Percentiles rank a stretch among this genome's conserved stretches.
Evolutionary conservation across 1,140 invertebrate genomes (phyloP).

Genomic region (Oncopodura yosiiana): DNA sequence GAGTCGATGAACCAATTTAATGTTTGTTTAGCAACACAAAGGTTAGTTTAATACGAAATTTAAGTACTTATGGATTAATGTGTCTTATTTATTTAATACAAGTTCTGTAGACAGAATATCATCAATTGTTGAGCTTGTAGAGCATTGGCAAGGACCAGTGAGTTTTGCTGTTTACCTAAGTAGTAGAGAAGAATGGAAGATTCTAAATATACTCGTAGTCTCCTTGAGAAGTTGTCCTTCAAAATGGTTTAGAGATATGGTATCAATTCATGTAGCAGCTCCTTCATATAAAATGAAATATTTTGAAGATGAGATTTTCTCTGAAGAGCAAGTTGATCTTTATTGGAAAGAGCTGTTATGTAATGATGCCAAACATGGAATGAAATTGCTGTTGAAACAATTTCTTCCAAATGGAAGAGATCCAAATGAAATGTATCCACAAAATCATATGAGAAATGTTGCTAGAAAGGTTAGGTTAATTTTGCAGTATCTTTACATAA

Average conservation of each 20-base stretch:
- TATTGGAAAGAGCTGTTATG: too few relatives aligned
- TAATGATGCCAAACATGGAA: too few relatives aligned
- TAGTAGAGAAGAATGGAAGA: neutral
- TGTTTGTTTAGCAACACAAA: constrained; percentile 1
- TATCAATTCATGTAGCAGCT: neutral
- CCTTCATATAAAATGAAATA: too few relatives aligned
- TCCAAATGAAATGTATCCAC: too few relatives aligned
- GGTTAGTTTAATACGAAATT: neutral
- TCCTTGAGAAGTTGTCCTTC: neutral
- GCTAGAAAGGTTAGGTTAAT: constrained; percentile 52
- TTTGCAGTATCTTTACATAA: neutral
- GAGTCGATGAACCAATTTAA: neutral
- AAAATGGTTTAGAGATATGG: neutral
- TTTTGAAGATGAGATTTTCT: too few relatives aligned
- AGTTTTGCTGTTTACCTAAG: constrained; percentile 1
- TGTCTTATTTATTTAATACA: too few relatives aligned
- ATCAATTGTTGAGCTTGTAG: neutral
- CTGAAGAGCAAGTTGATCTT: too few relatives aligned
- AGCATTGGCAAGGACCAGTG: neutral
- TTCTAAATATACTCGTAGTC: neutral
- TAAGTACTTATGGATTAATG: neutral
- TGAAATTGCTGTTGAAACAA: neutral
- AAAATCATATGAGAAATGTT: constrained; percentile 73
- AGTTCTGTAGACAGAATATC: constrained; percentile 1
- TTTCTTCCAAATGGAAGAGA: too few relatives aligned